phyloP scores from a whole-genome alignment of 2,113 vertebrate species.

The Oreocharis arfaki region DNA sequence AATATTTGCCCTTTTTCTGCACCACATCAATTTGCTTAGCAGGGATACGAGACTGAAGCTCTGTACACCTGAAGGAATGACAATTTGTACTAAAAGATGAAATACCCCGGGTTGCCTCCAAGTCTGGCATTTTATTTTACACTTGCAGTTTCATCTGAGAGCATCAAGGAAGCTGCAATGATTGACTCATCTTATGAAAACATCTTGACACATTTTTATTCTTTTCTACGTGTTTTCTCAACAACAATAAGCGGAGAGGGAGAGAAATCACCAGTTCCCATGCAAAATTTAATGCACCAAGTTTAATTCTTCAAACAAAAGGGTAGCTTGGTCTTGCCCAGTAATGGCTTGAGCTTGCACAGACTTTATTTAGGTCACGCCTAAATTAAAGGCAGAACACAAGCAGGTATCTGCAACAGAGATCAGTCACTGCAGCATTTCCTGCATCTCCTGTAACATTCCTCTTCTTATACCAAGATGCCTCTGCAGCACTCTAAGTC shows the following conservation, averaged over 20 bases:
- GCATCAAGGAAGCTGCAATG: neutral
- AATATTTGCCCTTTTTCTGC: neutral
- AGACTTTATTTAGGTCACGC: neutral
- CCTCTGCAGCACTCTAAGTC: neutral
- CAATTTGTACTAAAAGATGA: neutral
- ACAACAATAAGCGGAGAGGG: neutral
- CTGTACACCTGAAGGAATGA: neutral
- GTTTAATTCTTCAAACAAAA: neutral
- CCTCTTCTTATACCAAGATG: neutral
- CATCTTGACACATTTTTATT: neutral
- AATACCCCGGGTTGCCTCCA: neutral
- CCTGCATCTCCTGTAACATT: neutral
- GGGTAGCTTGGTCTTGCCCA: neutral
- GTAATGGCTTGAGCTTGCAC: neutral
- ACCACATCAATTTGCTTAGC: neutral
- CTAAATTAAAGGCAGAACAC: neutral
- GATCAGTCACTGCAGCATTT: neutral
- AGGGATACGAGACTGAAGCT: neutral
- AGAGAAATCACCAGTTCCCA: neutral
- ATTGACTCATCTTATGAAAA: neutral
- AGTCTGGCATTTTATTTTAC: neutral
- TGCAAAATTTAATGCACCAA: neutral
- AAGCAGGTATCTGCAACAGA: neutral
- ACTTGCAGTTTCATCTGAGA: neutral
- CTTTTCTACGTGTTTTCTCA: neutral